phyloP scores from a whole-genome alignment of 2,797 vertebrate genomes.

The Darevskia nairensis region DNA sequence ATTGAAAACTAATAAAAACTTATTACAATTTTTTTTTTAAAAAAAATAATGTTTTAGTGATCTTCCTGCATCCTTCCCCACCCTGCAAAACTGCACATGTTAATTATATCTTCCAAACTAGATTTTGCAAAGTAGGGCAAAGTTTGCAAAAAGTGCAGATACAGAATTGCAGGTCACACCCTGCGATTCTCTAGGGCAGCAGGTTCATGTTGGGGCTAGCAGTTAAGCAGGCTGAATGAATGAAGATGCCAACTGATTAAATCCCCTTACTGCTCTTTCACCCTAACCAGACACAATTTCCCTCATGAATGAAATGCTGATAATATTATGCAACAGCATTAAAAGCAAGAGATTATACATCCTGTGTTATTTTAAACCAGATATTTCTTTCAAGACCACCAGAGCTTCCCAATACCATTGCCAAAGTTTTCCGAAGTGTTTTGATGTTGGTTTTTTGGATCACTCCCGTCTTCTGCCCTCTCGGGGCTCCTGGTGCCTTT shows the following conservation, averaged over 20 bases:
- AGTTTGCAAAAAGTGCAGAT: slow-evolving; percentile 15
- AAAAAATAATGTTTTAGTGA: background rate
- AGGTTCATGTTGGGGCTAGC: slow-evolving; percentile 44
- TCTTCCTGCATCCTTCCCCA: background rate
- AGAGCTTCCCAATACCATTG: background rate
- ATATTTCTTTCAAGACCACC: background rate
- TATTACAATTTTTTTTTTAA: no score
- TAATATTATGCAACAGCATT: slow-evolving; percentile 67
- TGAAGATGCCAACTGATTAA: slow-evolving; percentile 53
- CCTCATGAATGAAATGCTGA: slow-evolving; percentile 57
- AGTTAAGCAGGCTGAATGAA: slow-evolving; percentile 58
- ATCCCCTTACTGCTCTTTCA: slow-evolving; percentile 54
- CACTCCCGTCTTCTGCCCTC: background rate
- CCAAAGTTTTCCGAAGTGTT: background rate
- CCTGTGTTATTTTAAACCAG: no score
- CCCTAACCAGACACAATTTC: background rate
- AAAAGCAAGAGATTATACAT: slow-evolving; percentile 47
- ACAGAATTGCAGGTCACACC: slow-evolving; percentile 41
- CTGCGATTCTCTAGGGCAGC: background rate
- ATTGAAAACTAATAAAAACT: no score
- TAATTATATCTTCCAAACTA: slow-evolving; percentile 33
- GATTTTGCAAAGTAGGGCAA: slow-evolving; percentile 32
- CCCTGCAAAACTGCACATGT: slow-evolving; percentile 1
- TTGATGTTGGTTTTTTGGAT: background rate
- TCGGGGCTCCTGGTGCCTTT: background rate